Evolutionary conservation across 2,113 vertebrate genomes (phyloP).

Genomic region (Rhinoptilus africanus): DNA sequence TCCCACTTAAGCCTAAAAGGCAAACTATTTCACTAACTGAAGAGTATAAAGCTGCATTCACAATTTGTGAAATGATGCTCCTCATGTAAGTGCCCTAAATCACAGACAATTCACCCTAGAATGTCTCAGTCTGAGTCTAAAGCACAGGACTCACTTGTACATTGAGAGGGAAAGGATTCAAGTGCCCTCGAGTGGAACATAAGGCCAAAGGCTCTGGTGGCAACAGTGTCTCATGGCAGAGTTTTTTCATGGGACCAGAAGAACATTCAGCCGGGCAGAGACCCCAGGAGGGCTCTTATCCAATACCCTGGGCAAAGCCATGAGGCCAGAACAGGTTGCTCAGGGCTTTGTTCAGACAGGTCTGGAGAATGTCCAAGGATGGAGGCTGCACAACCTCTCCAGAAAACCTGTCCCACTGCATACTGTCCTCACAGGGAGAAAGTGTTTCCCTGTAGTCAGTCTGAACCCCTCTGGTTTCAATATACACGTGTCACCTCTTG

Average conservation of each 20-base stretch:
- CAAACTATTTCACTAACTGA: neutral
- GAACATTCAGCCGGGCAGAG: neutral
- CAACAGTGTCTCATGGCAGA: neutral
- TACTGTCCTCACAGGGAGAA: neutral
- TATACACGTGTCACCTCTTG: rapidly evolving
- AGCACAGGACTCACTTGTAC: neutral
- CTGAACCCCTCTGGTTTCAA: neutral
- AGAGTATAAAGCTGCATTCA: neutral
- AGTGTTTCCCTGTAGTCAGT: neutral
- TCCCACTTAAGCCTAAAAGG: neutral
- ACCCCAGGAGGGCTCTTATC: neutral
- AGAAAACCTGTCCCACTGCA: neutral
- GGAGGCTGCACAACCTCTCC: neutral
- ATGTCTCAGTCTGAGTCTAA: neutral
- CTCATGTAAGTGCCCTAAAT: neutral
- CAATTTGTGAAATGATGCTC: neutral
- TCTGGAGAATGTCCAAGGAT: neutral
- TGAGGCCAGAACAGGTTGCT: neutral
- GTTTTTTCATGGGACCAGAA: neutral
- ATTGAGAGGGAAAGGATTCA: neutral
- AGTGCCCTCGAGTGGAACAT: neutral
- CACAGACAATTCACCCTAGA: neutral
- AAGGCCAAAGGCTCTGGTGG: neutral
- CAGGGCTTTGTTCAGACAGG: neutral
- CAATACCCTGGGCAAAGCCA: neutral